Percentiles rank a stretch among this genome's conserved stretches.
phyloP scores from a whole-genome alignment of 2,888 invertebrate species.

The Spisula solida region DNA sequence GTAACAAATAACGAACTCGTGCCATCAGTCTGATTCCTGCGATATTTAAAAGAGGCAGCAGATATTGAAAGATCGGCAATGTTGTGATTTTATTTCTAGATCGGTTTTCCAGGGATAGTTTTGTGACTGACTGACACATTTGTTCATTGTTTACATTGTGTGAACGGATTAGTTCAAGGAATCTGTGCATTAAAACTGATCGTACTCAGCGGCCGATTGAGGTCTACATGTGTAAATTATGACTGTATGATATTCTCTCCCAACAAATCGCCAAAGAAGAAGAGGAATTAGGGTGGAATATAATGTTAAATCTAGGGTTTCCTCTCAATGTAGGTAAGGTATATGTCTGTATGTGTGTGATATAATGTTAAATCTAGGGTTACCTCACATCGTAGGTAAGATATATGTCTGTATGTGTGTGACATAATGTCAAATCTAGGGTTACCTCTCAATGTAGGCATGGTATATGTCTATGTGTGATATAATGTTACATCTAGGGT shows the following conservation, averaged over 20 bases:
- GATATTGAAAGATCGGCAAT: background rate
- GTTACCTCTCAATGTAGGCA: too few species aligned
- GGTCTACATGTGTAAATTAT: background rate
- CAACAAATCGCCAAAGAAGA: background rate
- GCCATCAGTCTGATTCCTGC: background rate
- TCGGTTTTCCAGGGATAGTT: background rate
- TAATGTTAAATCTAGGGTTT: constrained; percentile 45
- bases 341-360: background rate
- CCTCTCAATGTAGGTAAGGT: constrained; percentile 46
- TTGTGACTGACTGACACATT: background rate
- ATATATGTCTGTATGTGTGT: too few species aligned
- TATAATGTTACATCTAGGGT: too few species aligned
- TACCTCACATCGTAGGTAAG: too few species aligned
- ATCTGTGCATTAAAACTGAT: background rate
- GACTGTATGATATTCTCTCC: background rate
- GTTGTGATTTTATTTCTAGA: constrained; percentile 2
- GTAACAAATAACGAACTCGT: background rate
- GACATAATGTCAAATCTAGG: too few species aligned
- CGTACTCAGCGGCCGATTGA: background rate
- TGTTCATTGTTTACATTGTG: background rate
- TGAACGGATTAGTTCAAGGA: background rate
- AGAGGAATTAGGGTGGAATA: background rate
- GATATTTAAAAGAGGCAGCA: background rate
- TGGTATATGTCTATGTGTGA: too few species aligned
- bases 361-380: background rate